Percentiles rank a stretch among this genome's conserved stretches.
Conservation (phyloP, 1,140 invertebrate species). For the Copidosoma floridanum region DNA sequence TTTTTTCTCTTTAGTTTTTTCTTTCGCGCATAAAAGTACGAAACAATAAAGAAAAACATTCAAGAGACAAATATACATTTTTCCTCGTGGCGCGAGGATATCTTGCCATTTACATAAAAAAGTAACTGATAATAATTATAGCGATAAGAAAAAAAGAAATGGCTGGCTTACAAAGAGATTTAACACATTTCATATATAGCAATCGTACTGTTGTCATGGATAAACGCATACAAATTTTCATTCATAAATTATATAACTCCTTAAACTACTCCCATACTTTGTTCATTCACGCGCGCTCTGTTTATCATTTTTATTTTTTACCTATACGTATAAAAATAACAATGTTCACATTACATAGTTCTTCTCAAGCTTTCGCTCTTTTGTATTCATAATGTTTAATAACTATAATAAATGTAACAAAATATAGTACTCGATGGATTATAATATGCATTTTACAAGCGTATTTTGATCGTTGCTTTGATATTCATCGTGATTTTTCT, state of each 20-base stretch:
- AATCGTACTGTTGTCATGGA: constrained; percentile 49
- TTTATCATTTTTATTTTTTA: constrained; percentile 21
- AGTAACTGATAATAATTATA: constrained; percentile 36
- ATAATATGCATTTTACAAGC: constrained; percentile 58
- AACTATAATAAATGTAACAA: constrained; percentile 56
- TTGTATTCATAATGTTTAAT: constrained; percentile 47
- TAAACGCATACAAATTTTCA: constrained; percentile 46
- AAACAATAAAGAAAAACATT: constrained; percentile 3
- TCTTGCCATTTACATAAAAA: constrained; percentile 25
- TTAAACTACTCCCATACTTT: no score
- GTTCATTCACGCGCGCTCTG: constrained; percentile 19
- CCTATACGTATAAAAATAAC: constrained; percentile 39
- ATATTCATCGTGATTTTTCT: constrained; percentile 35
- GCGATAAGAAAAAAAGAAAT: constrained; percentile 21
- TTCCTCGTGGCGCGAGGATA: constrained; percentile 15
- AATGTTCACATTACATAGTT: constrained; percentile 39
- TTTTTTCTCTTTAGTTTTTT: background rate
- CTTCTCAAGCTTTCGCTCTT: constrained; percentile 32
- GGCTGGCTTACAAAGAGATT: background rate
- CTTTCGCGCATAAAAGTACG: constrained; percentile 31
- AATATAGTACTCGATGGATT: constrained; percentile 54
- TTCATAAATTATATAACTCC: no score
- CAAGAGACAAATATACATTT: background rate
- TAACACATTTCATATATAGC: constrained; percentile 27
- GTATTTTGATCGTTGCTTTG: constrained; percentile 59